phyloP scores from a whole-genome alignment of 2,888 invertebrate genomes.

The Philopedon plagiatum region DNA sequence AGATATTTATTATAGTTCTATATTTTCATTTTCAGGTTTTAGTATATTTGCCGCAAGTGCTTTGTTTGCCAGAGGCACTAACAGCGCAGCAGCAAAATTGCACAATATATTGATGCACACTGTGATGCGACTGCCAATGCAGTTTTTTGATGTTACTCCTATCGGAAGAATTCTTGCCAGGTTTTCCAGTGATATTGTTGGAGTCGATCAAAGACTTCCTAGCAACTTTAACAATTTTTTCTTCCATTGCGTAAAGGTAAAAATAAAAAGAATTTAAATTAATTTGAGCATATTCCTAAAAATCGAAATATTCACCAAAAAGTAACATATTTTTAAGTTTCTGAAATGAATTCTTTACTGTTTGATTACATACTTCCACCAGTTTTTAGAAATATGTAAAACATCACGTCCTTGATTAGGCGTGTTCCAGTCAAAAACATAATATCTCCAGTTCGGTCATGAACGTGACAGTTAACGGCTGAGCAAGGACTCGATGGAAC shows the following conservation, averaged over 20 bases:
- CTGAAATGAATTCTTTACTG: too few relatives aligned
- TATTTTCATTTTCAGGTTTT: slow-evolving; percentile 28
- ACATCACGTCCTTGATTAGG: too few relatives aligned
- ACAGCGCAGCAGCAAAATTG: slow-evolving; percentile 74
- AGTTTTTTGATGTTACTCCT: slow-evolving; percentile 85
- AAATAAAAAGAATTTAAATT: neutral
- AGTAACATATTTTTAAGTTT: too few relatives aligned
- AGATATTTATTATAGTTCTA: too few relatives aligned
- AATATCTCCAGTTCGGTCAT: too few relatives aligned
- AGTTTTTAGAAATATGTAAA: too few relatives aligned
- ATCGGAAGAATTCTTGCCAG: slow-evolving; percentile 81
- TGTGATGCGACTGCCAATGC: slow-evolving; percentile 78
- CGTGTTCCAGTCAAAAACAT: too few relatives aligned
- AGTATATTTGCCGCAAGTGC: slow-evolving; percentile 25
- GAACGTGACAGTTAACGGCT: too few relatives aligned
- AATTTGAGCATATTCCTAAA: neutral
- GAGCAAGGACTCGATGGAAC: too few relatives aligned
- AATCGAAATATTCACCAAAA: too few relatives aligned
- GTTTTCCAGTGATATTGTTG: slow-evolving; percentile 83
- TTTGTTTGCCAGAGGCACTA: slow-evolving; percentile 63
- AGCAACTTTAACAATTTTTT: slow-evolving; percentile 40
- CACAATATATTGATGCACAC: slow-evolving; percentile 74
- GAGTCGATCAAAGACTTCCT: slow-evolving; percentile 76
- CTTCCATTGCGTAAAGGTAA: slow-evolving; percentile 31
- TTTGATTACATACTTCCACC: too few relatives aligned